A percentile compares a stretch with the other conserved stretches of the same genome.
phyloP scores from a whole-genome alignment of 2,888 invertebrate genomes.

The Cyrtodaria siliqua region DNA sequence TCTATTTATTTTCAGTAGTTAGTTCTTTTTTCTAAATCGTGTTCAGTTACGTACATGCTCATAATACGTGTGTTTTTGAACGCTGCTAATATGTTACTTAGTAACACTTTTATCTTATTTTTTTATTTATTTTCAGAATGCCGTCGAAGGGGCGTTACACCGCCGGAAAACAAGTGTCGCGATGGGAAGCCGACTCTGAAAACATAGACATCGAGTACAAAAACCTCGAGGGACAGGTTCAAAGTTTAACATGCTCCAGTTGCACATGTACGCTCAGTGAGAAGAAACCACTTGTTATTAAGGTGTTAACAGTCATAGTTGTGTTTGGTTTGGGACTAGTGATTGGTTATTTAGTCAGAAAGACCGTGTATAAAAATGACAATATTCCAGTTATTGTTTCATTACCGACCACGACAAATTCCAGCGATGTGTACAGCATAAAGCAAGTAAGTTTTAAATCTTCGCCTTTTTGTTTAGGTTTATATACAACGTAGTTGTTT shows the following conservation, averaged over 20 bases:
- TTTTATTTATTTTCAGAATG: slow-evolving; percentile 72
- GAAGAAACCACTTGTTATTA: slow-evolving; percentile 74
- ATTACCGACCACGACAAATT: background rate
- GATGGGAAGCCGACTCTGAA: slow-evolving; percentile 82
- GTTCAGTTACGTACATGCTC: too few species aligned
- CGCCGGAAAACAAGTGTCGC: slow-evolving; percentile 79
- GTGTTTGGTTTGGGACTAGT: slow-evolving; percentile 77
- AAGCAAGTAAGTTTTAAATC: slow-evolving; percentile 55
- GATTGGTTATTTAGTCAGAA: slow-evolving; percentile 75
- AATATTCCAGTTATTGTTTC: slow-evolving; percentile 6
- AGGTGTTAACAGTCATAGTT: slow-evolving; percentile 72
- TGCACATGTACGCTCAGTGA: slow-evolving; percentile 70
- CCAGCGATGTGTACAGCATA: slow-evolving; percentile 41
- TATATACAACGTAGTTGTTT: too few species aligned
- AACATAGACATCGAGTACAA: slow-evolving; percentile 83
- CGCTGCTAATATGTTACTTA: too few species aligned
- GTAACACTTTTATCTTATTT: too few species aligned
- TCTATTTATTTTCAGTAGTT: too few species aligned
- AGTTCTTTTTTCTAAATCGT: too few species aligned
- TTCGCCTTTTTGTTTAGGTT: too few species aligned
- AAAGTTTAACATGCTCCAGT: slow-evolving; percentile 25
- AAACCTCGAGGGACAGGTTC: slow-evolving; percentile 74
- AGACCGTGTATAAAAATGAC: slow-evolving; percentile 37
- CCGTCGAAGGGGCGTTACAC: slow-evolving; percentile 80
- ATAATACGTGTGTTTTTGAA: too few species aligned